These are phyloP conservation scores for Prionailurus bengalensis DNA, from an alignment of 2,113 vertebrate genomes.

Conservation along the genomic window DNA sequence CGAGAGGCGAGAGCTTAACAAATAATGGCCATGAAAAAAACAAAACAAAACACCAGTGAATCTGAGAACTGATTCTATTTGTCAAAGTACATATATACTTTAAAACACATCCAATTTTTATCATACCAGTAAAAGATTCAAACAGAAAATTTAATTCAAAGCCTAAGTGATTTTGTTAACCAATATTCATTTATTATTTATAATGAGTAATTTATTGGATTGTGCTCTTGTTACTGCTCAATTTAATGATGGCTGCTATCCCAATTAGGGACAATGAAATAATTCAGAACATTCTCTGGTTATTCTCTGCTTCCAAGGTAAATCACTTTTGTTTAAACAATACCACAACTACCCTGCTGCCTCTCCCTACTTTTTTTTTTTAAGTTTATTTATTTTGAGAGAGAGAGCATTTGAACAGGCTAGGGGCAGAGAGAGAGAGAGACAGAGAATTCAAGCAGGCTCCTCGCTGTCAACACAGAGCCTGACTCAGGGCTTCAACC, in stretches of 20 bases:
- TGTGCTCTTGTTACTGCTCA: slow-evolving; percentile 22
- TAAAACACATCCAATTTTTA: slow-evolving; percentile 48
- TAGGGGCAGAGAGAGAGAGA: too few relatives aligned
- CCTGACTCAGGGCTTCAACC: too few relatives aligned
- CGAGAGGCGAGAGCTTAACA: not conserved
- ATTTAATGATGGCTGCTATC: slow-evolving; percentile 6
- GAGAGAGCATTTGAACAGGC: too few relatives aligned
- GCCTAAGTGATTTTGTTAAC: slow-evolving; percentile 26
- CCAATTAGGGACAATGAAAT: not conserved
- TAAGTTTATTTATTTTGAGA: too few relatives aligned
- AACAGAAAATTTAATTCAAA: slow-evolving; percentile 61
- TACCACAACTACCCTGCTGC: not conserved
- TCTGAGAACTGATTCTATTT: slow-evolving; percentile 60
- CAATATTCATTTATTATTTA: slow-evolving; percentile 5
- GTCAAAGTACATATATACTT: not conserved
- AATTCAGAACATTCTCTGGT: not conserved
- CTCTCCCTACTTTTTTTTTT: too few relatives aligned
- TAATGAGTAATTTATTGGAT: slow-evolving; percentile 7
- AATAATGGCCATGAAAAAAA: not conserved
- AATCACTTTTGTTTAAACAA: slow-evolving; percentile 46
- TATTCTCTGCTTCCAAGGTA: slow-evolving; percentile 28
- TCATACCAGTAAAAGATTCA: slow-evolving; percentile 43
- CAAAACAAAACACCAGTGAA: not conserved
- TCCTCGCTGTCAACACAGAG: too few relatives aligned
- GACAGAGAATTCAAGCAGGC: too few relatives aligned